Percentiles rank a stretch among this genome's conserved stretches.
These are phyloP conservation scores for Oscheius sp. DNA, from an alignment of 2,888 invertebrate genomes.

Conservation along the genomic window DNA sequence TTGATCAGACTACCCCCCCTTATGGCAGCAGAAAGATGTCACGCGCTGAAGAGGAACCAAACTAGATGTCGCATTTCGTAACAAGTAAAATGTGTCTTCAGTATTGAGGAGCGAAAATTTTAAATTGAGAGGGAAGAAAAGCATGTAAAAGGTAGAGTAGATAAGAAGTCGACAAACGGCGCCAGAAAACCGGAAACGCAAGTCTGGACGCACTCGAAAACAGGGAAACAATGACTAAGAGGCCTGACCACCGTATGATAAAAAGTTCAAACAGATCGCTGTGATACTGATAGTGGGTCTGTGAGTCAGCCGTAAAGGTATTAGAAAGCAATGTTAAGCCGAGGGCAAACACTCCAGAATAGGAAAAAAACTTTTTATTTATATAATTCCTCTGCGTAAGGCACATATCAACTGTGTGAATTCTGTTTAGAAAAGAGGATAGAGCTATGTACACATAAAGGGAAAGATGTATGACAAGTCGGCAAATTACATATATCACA, in stretches of 20 bases:
- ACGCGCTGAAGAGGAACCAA: constrained; percentile 11
- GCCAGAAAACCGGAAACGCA: constrained; percentile 13
- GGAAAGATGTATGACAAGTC: constrained; percentile 12
- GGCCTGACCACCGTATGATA: neutral
- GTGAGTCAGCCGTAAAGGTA: too few species aligned
- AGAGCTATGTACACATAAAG: neutral
- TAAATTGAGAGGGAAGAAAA: neutral
- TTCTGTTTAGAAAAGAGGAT: neutral
- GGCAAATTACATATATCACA: constrained; percentile 25
- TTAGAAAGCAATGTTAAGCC: too few species aligned
- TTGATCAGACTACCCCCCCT: constrained; percentile 22
- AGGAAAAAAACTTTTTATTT: neutral
- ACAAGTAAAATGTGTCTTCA: neutral
- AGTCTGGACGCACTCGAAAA: constrained; percentile 1
- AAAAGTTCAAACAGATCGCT: too few species aligned
- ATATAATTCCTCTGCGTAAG: constrained; percentile 14
- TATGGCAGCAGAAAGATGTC: constrained; percentile 18
- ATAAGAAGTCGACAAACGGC: constrained; percentile 4
- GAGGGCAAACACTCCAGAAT: neutral
- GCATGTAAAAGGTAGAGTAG: neutral
- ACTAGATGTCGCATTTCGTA: constrained; percentile 8
- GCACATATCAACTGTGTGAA: neutral
- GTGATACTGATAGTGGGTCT: too few species aligned
- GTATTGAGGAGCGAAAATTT: neutral
- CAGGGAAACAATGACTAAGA: constrained; percentile 12